Conservation (phyloP, 2,113 vertebrate genomes). For the Gorsachius goisagi region DNA sequence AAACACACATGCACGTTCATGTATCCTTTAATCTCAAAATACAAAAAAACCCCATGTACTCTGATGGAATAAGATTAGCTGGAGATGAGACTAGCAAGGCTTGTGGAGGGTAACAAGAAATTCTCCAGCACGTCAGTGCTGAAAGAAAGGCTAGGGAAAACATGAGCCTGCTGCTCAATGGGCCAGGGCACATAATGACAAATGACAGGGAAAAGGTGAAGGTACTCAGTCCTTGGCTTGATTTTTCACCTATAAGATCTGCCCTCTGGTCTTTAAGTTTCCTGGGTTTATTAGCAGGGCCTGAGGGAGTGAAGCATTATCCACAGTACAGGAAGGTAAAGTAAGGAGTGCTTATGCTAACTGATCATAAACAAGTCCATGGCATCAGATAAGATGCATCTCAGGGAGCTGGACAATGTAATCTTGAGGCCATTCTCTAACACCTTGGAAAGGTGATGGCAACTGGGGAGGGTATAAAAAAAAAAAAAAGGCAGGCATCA, state of each 20-base stretch:
- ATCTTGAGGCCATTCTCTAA: background rate
- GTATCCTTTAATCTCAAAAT: background rate
- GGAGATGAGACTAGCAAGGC: background rate
- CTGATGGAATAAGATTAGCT: background rate
- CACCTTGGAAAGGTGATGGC: background rate
- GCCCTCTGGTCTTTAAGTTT: background rate
- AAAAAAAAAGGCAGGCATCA: background rate
- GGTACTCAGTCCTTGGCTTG: background rate
- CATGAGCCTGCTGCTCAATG: background rate
- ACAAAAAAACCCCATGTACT: rapidly evolving
- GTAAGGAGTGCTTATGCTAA: background rate
- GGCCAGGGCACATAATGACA: background rate
- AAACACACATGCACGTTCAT: rapidly evolving
- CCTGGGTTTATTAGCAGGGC: background rate
- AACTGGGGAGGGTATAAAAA: background rate
- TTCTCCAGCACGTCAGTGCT: background rate
- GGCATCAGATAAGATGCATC: background rate
- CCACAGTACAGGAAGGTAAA: background rate
- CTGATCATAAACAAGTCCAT: background rate
- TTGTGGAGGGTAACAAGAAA: background rate
- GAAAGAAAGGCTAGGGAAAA: background rate
- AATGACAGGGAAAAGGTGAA: background rate
- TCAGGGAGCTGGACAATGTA: background rate
- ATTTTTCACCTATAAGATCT: background rate
- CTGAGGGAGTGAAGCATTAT: background rate